phyloP scores from a whole-genome alignment of 2,888 invertebrate genomes.

The Leptinotarsa peninsularis region DNA sequence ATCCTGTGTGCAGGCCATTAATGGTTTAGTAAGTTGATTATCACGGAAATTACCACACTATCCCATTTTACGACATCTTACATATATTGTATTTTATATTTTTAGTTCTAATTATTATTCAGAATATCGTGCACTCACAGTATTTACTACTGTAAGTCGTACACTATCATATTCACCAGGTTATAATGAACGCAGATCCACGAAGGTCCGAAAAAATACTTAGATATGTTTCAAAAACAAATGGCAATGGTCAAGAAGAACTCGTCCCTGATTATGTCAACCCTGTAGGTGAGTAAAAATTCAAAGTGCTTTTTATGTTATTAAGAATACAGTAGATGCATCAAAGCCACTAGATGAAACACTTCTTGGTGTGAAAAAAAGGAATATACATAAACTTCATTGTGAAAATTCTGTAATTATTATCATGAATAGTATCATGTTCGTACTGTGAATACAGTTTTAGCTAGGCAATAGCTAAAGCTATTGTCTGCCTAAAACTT shows the following conservation, averaged over 20 bases:
- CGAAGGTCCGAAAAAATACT: slow-evolving; percentile 82
- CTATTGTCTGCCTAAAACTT: no score
- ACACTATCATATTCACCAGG: slow-evolving; percentile 1
- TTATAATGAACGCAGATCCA: slow-evolving; percentile 70
- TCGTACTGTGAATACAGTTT: no score
- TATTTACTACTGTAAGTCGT: slow-evolving; percentile 3
- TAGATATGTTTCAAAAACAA: slow-evolving; percentile 71
- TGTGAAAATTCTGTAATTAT: no score
- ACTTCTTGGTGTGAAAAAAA: no score
- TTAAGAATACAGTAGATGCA: neutral
- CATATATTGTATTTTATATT: slow-evolving; percentile 1
- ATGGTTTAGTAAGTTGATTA: neutral
- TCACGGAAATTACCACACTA: neutral
- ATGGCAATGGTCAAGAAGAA: slow-evolving; percentile 81
- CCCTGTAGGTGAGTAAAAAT: slow-evolving; percentile 75
- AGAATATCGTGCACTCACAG: slow-evolving; percentile 8
- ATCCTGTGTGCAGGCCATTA: neutral
- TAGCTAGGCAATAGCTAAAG: no score
- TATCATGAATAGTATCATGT: no score
- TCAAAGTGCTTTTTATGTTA: neutral
- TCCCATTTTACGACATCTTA: neutral
- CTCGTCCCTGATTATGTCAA: slow-evolving; percentile 99
- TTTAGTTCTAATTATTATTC: slow-evolving; percentile 12
- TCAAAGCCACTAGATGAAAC: no score
- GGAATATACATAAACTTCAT: no score